phyloP scores from a whole-genome alignment of 2,888 invertebrate genomes.

The Oscheius sp. region DNA sequence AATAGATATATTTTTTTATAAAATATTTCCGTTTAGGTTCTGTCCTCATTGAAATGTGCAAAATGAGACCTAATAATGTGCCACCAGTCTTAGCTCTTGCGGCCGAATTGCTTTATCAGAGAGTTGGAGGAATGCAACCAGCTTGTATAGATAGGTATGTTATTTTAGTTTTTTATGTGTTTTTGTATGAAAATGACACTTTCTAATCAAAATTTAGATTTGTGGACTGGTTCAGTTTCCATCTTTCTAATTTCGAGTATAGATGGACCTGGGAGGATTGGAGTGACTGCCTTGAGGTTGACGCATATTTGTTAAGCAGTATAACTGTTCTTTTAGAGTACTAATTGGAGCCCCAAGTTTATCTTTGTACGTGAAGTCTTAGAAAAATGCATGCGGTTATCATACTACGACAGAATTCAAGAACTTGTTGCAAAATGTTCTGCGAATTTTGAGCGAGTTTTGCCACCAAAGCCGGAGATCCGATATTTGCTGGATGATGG shows the following conservation, averaged over 20 bases:
- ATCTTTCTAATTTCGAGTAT: constrained; percentile 98
- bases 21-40: constrained; percentile 85
- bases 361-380: constrained; percentile 92
- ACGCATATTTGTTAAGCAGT: not conserved
- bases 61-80: constrained; percentile 94
- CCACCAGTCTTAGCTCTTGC: constrained; percentile 94
- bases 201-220: constrained; percentile 79
- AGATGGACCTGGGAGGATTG: constrained; percentile 91
- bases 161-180: too few species aligned
- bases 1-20: not conserved
- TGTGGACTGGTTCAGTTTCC: constrained; percentile 96
- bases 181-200: not conserved
- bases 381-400: constrained; percentile 85
- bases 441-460: constrained; percentile 84
- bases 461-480: constrained; percentile 86
- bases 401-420: constrained; percentile 91
- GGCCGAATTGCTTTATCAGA: constrained; percentile 93
- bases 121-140: constrained; percentile 96
- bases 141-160: constrained; percentile 88
- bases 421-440: constrained; percentile 84
- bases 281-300: constrained; percentile 74
- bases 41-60: constrained; percentile 94
- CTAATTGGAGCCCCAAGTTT: constrained; percentile 28
- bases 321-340: not conserved
- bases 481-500: constrained; percentile 64